Evolutionary conservation across 2,888 invertebrate genomes (phyloP).

Genomic region (Brachyptera putata): DNA sequence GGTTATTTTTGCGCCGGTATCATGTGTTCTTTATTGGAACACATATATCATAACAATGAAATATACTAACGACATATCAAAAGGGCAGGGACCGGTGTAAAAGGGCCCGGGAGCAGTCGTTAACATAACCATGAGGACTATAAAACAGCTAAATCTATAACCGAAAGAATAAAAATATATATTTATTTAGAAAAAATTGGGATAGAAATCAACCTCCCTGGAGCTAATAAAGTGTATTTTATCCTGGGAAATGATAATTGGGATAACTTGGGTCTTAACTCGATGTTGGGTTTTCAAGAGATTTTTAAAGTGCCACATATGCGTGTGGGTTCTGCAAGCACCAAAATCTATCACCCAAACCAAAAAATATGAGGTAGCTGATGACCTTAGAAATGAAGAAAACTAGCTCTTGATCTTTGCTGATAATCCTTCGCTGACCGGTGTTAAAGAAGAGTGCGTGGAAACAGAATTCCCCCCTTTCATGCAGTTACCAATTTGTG

Average conservation of each 20-base stretch:
- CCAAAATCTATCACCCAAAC: conserved; percentile 29
- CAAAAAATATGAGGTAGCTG: conserved; percentile 25
- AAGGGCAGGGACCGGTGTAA: too few species aligned
- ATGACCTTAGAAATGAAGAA: conserved; percentile 20
- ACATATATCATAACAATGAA: too few species aligned
- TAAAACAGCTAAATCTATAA: too few species aligned
- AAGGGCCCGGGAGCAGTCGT: too few species aligned
- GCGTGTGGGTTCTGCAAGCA: conserved; percentile 34
- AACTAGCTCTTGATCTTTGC: not conserved
- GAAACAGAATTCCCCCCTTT: conserved; percentile 30
- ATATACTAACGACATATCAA: too few species aligned
- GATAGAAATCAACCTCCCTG: conserved; percentile 25
- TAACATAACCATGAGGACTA: too few species aligned
- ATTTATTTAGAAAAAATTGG: conserved; percentile 27
- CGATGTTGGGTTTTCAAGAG: conserved; percentile 30
- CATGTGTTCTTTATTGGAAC: too few species aligned
- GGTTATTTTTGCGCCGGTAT: too few species aligned
- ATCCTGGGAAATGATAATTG: conserved; percentile 28
- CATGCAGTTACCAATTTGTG: conserved; percentile 33
- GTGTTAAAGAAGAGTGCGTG: conserved; percentile 28
- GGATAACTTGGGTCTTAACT: conserved; percentile 34
- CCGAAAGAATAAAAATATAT: conserved; percentile 25
- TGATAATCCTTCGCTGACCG: conserved; percentile 32
- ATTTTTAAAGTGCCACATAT: conserved; percentile 30
- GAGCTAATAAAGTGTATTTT: conserved; percentile 28